phyloP scores from a whole-genome alignment of 2,113 vertebrate species.

The Seriola quinqueradiata region DNA sequence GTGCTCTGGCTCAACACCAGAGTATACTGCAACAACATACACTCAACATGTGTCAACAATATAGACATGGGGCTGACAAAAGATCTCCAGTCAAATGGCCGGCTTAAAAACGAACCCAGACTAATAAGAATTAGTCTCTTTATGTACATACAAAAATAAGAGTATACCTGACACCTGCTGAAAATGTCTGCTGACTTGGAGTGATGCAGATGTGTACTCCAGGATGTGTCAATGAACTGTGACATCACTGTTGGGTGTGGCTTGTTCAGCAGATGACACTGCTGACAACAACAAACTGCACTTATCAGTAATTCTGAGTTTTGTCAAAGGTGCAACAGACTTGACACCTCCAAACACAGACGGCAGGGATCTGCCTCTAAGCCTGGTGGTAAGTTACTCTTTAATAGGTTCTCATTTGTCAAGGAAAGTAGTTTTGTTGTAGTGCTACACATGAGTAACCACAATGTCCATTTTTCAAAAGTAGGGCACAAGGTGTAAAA shows the following conservation, averaged over 20 bases:
- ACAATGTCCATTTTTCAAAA: slow-evolving; percentile 71
- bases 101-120: too few relatives aligned
- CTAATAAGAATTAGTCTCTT: too few relatives aligned
- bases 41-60: too few relatives aligned
- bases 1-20: too few relatives aligned
- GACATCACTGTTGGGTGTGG: neutral
- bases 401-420: slow-evolving; percentile 17
- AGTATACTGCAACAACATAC: too few relatives aligned
- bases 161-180: too few relatives aligned
- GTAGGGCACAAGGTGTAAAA: slow-evolving; percentile 79
- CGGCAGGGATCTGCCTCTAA: neutral
- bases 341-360: neutral
- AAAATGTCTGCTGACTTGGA: neutral
- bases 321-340: neutral
- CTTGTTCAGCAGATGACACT: neutral
- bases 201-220: neutral
- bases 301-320: neutral
- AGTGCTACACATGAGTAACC: neutral
- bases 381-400: slow-evolving; percentile 7
- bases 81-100: too few relatives aligned
- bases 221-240: neutral
- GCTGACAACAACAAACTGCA: neutral
- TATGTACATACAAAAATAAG: too few relatives aligned
- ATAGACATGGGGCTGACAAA: too few relatives aligned
- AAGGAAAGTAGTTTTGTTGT: slow-evolving; percentile 10